phyloP scores from a whole-genome alignment of 2,797 vertebrate genomes.

The Gila robusta region DNA sequence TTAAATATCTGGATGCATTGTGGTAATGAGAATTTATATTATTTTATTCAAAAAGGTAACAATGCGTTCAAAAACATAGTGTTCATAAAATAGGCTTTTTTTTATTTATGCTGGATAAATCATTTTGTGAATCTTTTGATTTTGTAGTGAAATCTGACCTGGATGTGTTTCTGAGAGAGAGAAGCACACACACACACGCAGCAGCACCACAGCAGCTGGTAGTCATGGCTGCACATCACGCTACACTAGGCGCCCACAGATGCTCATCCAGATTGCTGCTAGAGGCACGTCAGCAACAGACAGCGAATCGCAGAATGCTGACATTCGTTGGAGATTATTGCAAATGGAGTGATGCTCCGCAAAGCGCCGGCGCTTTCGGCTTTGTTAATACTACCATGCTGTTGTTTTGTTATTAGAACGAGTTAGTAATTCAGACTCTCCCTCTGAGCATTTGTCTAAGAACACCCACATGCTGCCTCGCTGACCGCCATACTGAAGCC shows the following conservation, averaged over 20 bases:
- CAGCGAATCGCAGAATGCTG: constrained; percentile 63
- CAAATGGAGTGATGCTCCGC: constrained; percentile 61
- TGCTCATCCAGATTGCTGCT: constrained; percentile 69
- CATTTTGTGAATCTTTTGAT: not conserved
- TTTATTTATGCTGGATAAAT: not conserved
- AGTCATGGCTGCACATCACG: constrained; percentile 62
- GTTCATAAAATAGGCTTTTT: not conserved
- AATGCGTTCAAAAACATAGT: not conserved
- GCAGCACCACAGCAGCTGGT: constrained; percentile 64
- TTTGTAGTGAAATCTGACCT: constrained; percentile 18
- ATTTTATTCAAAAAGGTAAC: not conserved
- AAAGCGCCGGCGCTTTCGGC: constrained; percentile 60
- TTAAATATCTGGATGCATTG: not conserved
- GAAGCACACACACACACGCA: constrained; percentile 5
- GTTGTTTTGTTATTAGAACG: constrained; percentile 63
- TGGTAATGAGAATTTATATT: not conserved
- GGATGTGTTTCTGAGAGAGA: constrained; percentile 7
- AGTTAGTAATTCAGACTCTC: constrained; percentile 59
- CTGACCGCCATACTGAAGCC: constrained; percentile 10
- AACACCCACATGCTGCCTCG: constrained; percentile 55
- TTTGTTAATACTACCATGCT: constrained; percentile 66
- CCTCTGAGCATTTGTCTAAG: constrained; percentile 56
- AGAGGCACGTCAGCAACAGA: constrained; percentile 65
- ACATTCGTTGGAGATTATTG: constrained; percentile 68
- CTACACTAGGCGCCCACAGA: constrained; percentile 67